Evolutionary conservation across 2,113 vertebrate genomes (phyloP).

Genomic region (Ceratotherium simum): DNA sequence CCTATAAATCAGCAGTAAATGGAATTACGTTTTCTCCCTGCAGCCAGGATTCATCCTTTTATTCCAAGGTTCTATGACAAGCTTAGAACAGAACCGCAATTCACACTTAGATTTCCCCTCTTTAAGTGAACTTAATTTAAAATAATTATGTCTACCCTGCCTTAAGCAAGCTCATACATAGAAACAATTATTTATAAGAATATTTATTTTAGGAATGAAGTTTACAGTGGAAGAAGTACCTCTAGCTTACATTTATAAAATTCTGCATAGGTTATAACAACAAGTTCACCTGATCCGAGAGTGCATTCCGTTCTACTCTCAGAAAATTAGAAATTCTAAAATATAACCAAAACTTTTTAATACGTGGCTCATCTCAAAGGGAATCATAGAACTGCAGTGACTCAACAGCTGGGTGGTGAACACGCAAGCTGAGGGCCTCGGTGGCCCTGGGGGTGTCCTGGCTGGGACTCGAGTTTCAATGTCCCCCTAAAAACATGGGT

Average conservation of each 20-base stretch:
- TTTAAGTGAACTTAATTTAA: conserved; percentile 17
- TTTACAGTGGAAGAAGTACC: background rate
- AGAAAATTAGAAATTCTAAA: conserved; percentile 51
- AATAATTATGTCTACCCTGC: conserved; percentile 1
- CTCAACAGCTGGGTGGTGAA: background rate
- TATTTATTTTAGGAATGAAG: background rate
- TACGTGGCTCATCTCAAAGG: background rate
- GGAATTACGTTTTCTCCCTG: background rate
- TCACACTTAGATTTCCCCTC: conserved; percentile 48
- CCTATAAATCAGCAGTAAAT: conserved; percentile 39
- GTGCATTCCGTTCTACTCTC: background rate
- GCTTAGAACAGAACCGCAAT: background rate
- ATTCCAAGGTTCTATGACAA: background rate
- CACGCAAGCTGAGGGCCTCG: background rate
- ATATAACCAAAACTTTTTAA: conserved; percentile 17
- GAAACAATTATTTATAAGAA: conserved; percentile 52
- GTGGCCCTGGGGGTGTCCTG: background rate
- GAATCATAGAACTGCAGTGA: conserved; percentile 11
- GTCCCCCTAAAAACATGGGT: background rate
- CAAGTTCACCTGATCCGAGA: background rate
- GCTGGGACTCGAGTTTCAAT: background rate
- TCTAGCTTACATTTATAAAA: conserved; percentile 33
- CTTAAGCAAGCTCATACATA: conserved; percentile 27
- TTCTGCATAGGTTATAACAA: background rate
- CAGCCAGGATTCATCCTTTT: background rate